These are phyloP conservation scores for Diplosoma virens DNA, from an alignment of 23 tunicate genomes.

Conservation along the genomic window DNA sequence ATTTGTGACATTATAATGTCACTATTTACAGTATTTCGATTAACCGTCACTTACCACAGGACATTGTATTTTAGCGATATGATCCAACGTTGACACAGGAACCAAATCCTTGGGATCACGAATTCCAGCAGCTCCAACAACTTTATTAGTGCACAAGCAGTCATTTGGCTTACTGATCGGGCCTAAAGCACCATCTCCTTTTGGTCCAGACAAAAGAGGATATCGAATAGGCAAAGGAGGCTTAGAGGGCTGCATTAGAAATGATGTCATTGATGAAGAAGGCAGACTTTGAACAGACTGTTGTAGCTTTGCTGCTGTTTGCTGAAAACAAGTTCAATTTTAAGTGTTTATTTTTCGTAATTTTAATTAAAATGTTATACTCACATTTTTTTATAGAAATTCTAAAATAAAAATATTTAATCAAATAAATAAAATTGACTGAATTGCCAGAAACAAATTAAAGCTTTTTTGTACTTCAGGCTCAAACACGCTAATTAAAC, in stretches of 20 bases:
- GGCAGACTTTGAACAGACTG: slow-evolving; percentile 15
- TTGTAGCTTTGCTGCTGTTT: slow-evolving; percentile 39
- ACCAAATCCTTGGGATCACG: slow-evolving; percentile 33
- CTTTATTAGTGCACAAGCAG: not conserved
- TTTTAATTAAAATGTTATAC: no score
- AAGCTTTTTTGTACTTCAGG: no score
- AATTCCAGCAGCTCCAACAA: not conserved
- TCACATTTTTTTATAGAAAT: no score
- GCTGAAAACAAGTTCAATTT: slow-evolving; percentile 16
- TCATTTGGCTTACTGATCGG: slow-evolving; percentile 14
- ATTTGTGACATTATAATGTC: no score
- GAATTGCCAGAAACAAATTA: no score
- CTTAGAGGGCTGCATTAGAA: not conserved
- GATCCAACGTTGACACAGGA: slow-evolving; percentile 77
- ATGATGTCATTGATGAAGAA: not conserved
- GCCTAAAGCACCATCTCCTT: slow-evolving; percentile 13
- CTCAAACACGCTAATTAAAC: no score
- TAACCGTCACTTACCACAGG: slow-evolving; percentile 90
- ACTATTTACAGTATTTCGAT: no score
- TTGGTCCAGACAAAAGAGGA: not conserved
- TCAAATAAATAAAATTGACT: no score
- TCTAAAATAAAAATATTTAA: no score
- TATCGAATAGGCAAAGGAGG: not conserved
- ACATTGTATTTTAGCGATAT: slow-evolving; percentile 78
- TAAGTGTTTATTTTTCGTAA: no score